phyloP scores from a whole-genome alignment of 2,888 invertebrate species.

The Phytoseiulus persimilis region DNA sequence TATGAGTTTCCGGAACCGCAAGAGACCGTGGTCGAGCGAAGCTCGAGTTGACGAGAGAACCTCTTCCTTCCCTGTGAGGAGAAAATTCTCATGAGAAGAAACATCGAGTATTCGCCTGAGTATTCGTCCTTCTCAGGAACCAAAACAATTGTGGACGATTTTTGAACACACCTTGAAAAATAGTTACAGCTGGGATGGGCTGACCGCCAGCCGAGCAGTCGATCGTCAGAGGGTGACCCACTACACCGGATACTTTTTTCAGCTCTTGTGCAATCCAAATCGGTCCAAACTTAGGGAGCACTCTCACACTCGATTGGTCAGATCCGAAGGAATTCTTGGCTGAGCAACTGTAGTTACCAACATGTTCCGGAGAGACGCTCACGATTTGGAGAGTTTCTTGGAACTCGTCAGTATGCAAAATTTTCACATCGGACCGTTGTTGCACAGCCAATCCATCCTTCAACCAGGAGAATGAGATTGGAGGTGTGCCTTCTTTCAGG shows the following conservation, averaged over 20 bases:
- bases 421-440: background rate
- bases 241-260: background rate
- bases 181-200: background rate
- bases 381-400: slow-evolving; percentile 25
- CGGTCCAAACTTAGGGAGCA: background rate
- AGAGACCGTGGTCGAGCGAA: background rate
- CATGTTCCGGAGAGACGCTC: background rate
- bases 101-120: background rate
- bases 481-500: slow-evolving; percentile 14
- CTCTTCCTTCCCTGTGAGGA: slow-evolving; percentile 8
- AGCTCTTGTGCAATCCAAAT: background rate
- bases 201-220: slow-evolving; percentile 11
- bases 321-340: slow-evolving; percentile 12
- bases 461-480: slow-evolving; percentile 25
- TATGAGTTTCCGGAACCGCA: background rate
- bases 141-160: too few relatives aligned
- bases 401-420: slow-evolving; percentile 10
- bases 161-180: slow-evolving; percentile 16
- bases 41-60: background rate
- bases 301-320: background rate
- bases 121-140: too few relatives aligned
- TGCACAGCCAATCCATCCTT: background rate
- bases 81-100: background rate
- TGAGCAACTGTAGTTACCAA: slow-evolving; percentile 21
- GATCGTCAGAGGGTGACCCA: background rate